These are phyloP conservation scores for Natator depressus DNA, from an alignment of 2,113 vertebrate species.

Conservation along the genomic window DNA sequence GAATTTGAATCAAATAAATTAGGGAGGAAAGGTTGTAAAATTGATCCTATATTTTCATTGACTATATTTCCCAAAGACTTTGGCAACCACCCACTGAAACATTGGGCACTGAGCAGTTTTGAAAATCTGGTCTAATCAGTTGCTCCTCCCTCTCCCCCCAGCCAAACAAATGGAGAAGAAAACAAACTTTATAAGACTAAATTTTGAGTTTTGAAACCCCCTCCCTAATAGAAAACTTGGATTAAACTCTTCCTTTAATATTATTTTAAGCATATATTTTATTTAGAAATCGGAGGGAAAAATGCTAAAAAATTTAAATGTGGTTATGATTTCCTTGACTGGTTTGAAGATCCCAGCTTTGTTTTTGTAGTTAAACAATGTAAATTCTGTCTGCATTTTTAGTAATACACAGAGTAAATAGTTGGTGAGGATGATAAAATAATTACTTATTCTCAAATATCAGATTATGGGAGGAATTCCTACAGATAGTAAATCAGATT, in stretches of 20 bases:
- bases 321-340: background rate
- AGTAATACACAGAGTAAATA: background rate
- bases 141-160: background rate
- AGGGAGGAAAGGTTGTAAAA: background rate
- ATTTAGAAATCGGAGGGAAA: background rate
- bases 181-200: background rate
- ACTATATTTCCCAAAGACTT: background rate
- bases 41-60: background rate
- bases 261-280: background rate
- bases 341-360: background rate
- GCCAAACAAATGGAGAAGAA: background rate
- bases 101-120: background rate
- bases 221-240: background rate
- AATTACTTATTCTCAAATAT: background rate
- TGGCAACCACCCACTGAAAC: background rate
- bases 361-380: fast-evolving
- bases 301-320: background rate
- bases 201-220: background rate
- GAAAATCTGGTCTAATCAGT: background rate
- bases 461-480: background rate
- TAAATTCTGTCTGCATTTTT: background rate
- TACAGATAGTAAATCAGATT: fast-evolving
- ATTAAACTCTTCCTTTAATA: background rate
- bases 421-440: background rate
- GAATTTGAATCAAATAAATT: background rate